Evolutionary conservation across 2,113 vertebrate species (phyloP), one percentile per base, ranked within the genome.

Genomic region (Melanerpes formicivorus): DNA sequence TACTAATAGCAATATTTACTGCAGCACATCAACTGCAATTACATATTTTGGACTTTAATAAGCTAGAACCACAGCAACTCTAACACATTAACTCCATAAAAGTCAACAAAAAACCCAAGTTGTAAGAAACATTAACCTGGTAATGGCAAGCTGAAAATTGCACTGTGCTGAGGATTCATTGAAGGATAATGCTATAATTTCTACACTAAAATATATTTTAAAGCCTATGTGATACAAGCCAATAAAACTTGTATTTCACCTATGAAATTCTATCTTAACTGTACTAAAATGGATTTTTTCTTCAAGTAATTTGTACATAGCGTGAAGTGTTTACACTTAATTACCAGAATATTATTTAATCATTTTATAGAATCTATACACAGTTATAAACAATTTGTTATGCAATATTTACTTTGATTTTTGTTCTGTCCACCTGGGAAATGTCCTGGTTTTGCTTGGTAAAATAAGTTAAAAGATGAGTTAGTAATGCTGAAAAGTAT

Each of bases 381-480:
- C 18, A 93, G 59, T 63, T 67, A 60, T n/a, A 90, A 97, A 94
- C 70, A 93, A 54, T 95, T 95, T 78, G 66, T 56, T 91, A 79
- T 64, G 52, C 22, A 95, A 84, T 90, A 82, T 90, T 73, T 93
- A 70, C 40, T 65, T 75, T 50, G 84, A 80, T 90, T 95, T 94
- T 95, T 90, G 83, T 62, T 95, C 46, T 89, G 94, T 93, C 80
- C 86, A 88, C 34, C n/a, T 74, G 89, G 54, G 91, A 97, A 96
- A 83, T 1, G 5, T 71, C 54, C 44, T 65, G 70, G 66, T 88
- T 96, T 91, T 93, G 22, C 42, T 74, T 25, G 93, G 88, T 77
- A 87, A 87, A 71, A 82, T 71, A 79, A 88, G 56, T 62, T 76
- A 65, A 91, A 84, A 80, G 34, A 88, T 91, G 85, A 92, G 67